Base-by-base conservation (phyloP, 1,140 invertebrate species). In the Drosophila bifasciata region DNA sequence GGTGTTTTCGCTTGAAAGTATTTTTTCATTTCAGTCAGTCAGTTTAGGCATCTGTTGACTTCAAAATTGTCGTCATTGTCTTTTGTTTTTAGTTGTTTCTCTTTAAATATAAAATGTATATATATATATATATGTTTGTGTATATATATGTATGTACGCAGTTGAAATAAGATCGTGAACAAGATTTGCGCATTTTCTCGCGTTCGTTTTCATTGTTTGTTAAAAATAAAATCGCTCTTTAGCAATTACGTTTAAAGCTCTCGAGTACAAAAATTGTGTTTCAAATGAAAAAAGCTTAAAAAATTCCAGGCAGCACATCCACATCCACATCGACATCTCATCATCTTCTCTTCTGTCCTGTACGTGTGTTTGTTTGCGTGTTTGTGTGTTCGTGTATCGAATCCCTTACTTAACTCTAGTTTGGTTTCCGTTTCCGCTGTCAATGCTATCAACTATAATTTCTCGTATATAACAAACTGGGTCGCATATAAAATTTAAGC, bases 21-120 rank as follows among this genome's bases (percentile, higher is more conserved):
- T 80, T 59, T 76, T 59, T 45, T 56, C 52, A 43, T 50, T 55
- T 74, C 63, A 75, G 75, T 85, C 80, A 86, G 81, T 86, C 77
- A 86, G 81, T 88, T 81, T 86, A 86, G 81, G 81, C 81, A 88
- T 86, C 81, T 88, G 77, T 86, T 88, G 83, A 86, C 81, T 85
- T 71, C 55, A 61, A 81, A 86, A 81, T 81, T 78, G 77, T 81
- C 81, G 77, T 75, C 81, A 88, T 81, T 86, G 81, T 86, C 81
- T 84, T 84, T 85, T 84, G 66, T 50, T 69, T 78, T 69, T 58
- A 60, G 8, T 70, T 46, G 49, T 43, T 71, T 62, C 23, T 53
- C 73, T 70, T 79, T 63, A 45, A 46, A 75, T 23, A 80, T 74
- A 73, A 78, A 72, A 71, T 51, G 59, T 56, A 70, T 64, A 53